Conservation (phyloP, 2,888 invertebrate genomes). For the Dolichomitus sp. region DNA sequence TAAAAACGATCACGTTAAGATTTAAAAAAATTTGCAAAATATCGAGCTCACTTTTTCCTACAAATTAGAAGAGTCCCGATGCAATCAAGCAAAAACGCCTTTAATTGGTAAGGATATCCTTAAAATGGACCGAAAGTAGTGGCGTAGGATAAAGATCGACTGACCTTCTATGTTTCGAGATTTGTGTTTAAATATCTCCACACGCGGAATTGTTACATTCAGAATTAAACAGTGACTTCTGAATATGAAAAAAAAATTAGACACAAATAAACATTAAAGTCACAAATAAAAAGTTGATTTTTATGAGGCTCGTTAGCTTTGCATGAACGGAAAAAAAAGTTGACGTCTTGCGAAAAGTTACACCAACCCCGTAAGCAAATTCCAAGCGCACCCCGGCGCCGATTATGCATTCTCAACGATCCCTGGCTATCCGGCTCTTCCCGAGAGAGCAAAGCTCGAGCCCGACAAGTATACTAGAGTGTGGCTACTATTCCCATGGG, state of each 20-base stretch:
- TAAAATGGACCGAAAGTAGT: no score
- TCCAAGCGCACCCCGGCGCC: not conserved
- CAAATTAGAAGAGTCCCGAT: not conserved
- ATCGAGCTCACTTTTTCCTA: not conserved
- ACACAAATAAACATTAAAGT: not conserved
- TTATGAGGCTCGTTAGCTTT: slow-evolving; percentile 29
- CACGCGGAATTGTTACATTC: not conserved
- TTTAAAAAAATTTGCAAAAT: no score
- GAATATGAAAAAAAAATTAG: not conserved
- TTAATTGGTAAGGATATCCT: not conserved
- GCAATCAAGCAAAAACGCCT: not conserved
- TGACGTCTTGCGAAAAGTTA: slow-evolving; percentile 23
- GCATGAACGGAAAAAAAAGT: slow-evolving; percentile 26
- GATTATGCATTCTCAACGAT: slow-evolving; percentile 56
- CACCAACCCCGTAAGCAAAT: slow-evolving; percentile 18
- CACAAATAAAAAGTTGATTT: slow-evolving; percentile 17
- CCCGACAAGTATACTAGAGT: slow-evolving; percentile 39
- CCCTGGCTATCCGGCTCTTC: slow-evolving; percentile 35
- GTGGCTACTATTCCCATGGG: slow-evolving; percentile 73
- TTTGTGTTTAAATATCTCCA: not conserved
- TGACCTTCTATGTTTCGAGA: not conserved
- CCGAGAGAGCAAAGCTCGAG: slow-evolving; percentile 20
- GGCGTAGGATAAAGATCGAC: no score
- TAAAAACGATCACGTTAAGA: no score
- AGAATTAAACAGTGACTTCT: not conserved